A percentile compares a stretch with the other conserved stretches of the same genome.
Conservation (phyloP, 2,113 vertebrate species). For the Apistogramma diplotaenia region DNA sequence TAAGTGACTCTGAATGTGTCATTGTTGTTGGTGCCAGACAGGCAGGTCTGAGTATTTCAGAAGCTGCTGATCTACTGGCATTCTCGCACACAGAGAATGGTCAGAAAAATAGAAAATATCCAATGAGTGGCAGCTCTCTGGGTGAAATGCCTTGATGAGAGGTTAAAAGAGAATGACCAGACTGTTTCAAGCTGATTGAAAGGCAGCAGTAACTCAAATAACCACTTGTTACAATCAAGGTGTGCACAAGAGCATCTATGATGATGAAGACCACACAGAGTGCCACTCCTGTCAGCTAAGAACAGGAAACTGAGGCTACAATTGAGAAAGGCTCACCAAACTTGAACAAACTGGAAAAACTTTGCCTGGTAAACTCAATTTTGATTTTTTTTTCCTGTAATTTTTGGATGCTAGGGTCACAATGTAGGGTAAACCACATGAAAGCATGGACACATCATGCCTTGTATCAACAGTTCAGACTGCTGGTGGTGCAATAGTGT, state of each 20-base stretch:
- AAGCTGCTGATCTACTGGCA: neutral
- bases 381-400: no score
- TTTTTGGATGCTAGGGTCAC: neutral
- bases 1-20: neutral
- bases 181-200: neutral
- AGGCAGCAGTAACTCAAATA: neutral
- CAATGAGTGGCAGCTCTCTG: no score
- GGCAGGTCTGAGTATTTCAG: neutral
- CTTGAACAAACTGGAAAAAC: neutral
- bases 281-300: neutral
- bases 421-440: neutral
- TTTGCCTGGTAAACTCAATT: neutral
- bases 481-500: neutral
- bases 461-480: neutral
- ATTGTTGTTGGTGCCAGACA: neutral
- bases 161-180: neutral
- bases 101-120: no score
- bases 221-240: neutral
- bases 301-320: neutral
- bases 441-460: neutral
- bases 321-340: neutral
- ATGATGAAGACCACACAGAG: neutral
- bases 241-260: neutral
- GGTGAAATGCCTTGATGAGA: neutral
- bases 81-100: neutral